Conservation (phyloP, 2,113 vertebrate species). For the Rousettus leschenaultii region DNA sequence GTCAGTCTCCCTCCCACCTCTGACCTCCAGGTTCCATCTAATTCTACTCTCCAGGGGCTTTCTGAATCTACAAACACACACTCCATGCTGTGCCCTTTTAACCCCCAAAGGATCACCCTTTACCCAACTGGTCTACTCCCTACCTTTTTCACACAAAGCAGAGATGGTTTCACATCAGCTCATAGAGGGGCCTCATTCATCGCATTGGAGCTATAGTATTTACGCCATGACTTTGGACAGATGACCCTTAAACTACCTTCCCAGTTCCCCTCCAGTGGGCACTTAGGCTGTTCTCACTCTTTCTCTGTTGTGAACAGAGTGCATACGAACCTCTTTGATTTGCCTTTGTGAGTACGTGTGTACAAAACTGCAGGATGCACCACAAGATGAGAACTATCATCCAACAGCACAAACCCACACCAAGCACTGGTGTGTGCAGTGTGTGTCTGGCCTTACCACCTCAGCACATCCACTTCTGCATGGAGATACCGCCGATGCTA, state of each 20-base stretch:
- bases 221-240: background rate
- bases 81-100: background rate
- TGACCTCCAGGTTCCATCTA: no score
- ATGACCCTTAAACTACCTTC: rapidly evolving
- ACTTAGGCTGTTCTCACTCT: background rate
- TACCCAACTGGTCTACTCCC: rapidly evolving
- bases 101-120: background rate
- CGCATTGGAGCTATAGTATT: rapidly evolving
- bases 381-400: rapidly evolving
- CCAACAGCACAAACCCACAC: rapidly evolving
- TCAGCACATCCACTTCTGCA: rapidly evolving
- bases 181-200: rapidly evolving
- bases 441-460: no score
- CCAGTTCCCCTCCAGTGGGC: background rate
- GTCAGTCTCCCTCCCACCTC: background rate
- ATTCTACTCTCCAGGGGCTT: background rate
- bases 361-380: rapidly evolving
- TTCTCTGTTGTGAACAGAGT: background rate
- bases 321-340: rapidly evolving
- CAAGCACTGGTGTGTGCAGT: rapidly evolving
- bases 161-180: no score
- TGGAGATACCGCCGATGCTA: background rate
- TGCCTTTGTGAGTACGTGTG: background rate
- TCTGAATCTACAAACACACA: rapidly evolving
- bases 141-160: background rate